Evolutionary conservation across 2,797 vertebrate genomes (phyloP).

Genomic region (Onychomys leucogaster): DNA sequence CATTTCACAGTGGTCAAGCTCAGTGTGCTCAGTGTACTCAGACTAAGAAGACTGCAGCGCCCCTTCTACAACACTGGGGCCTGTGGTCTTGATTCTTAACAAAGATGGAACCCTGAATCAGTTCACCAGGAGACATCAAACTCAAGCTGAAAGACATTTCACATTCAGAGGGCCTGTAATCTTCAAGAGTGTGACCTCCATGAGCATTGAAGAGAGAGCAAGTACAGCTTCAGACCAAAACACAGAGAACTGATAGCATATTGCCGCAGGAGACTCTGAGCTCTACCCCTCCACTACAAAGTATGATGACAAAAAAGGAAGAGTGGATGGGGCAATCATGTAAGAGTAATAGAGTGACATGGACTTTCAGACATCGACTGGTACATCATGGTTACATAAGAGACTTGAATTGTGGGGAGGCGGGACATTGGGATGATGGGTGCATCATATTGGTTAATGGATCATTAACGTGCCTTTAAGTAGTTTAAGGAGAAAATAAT

Average conservation of each 20-base stretch:
- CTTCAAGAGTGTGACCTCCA: not conserved
- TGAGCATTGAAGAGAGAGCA: not conserved
- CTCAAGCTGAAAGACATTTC: not conserved
- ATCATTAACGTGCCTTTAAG: not conserved
- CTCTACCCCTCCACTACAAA: too few relatives aligned
- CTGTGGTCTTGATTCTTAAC: accelerated
- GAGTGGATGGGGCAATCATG: not conserved
- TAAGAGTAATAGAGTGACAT: accelerated
- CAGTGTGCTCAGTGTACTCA: not conserved
- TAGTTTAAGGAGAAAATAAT: not conserved
- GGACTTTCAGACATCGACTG: accelerated
- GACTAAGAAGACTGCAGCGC: not conserved
- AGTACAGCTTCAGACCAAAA: not conserved
- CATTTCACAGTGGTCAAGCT: not conserved
- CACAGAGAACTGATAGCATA: not conserved
- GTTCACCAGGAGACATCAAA: not conserved
- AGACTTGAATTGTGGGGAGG: not conserved
- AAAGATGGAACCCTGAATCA: too few relatives aligned
- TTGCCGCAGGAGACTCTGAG: accelerated
- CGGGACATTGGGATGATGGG: accelerated
- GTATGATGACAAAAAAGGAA: too few relatives aligned
- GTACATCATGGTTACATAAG: accelerated
- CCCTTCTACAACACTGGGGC: accelerated
- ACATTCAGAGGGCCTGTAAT: not conserved
- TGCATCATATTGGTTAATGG: not conserved